phyloP scores from a whole-genome alignment of 2,797 vertebrate genomes.

The Chanos chanos region DNA sequence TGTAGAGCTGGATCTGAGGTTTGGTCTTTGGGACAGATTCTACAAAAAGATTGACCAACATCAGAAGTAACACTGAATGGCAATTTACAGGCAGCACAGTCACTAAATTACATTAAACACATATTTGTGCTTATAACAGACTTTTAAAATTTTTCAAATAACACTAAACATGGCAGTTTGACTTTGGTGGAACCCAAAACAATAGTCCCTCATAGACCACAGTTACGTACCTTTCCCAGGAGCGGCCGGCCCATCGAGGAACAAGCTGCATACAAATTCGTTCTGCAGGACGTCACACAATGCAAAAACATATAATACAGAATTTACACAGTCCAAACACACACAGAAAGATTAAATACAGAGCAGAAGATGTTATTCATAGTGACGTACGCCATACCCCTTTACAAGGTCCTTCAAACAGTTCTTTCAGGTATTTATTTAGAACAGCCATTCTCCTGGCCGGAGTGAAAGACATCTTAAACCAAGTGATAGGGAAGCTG shows the following conservation, averaged over 20 bases:
- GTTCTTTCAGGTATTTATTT: slow-evolving; percentile 78
- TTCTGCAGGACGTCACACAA: slow-evolving; percentile 73
- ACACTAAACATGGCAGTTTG: too few relatives aligned
- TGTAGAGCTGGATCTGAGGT: slow-evolving; percentile 71
- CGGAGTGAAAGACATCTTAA: slow-evolving; percentile 67
- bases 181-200: too few relatives aligned
- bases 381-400: slow-evolving; percentile 55
- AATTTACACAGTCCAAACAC: too few relatives aligned
- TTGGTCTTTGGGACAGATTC: slow-evolving; percentile 32
- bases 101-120: background rate
- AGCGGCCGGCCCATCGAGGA: slow-evolving; percentile 71
- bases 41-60: slow-evolving; percentile 28
- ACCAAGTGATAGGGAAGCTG: slow-evolving; percentile 83
- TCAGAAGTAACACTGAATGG: background rate
- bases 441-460: slow-evolving; percentile 70
- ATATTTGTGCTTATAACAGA: too few relatives aligned
- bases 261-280: slow-evolving; percentile 77
- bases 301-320: too few relatives aligned
- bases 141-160: too few relatives aligned
- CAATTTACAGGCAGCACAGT: background rate
- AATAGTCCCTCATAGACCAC: too few relatives aligned
- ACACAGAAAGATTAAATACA: too few relatives aligned
- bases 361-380: too few relatives aligned
- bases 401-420: slow-evolving; percentile 74
- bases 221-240: slow-evolving; percentile 47